Evolutionary conservation across 2,888 invertebrate genomes (phyloP).

Genomic region (Idaea straminata): DNA sequence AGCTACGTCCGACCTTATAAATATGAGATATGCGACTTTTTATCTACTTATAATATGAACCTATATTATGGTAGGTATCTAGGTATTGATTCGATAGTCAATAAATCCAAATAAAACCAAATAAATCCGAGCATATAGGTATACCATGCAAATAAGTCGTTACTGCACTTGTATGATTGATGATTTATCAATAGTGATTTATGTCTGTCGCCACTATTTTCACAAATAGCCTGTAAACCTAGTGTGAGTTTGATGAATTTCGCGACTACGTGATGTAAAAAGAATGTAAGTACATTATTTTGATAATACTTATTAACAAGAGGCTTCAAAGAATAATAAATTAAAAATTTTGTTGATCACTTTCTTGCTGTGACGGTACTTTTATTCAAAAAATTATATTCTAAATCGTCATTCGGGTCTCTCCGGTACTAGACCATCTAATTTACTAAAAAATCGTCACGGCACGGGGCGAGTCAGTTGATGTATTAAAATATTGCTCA

Average conservation of each 20-base stretch:
- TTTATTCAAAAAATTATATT: too few relatives aligned
- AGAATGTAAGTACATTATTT: neutral
- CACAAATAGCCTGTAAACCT: neutral
- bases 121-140: neutral
- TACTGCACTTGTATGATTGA: conserved; percentile 5
- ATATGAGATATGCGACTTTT: neutral
- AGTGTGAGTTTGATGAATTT: neutral
- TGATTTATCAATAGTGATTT: conserved; percentile 11
- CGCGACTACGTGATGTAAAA: neutral
- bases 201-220: neutral
- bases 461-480: too few relatives aligned
- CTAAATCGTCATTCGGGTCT: too few relatives aligned
- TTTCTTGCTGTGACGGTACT: too few relatives aligned
- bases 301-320: too few relatives aligned
- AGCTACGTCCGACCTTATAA: neutral
- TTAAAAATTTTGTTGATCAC: too few relatives aligned
- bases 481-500: too few relatives aligned
- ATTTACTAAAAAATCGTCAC: too few relatives aligned
- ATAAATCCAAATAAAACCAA: neutral
- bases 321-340: too few relatives aligned
- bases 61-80: neutral
- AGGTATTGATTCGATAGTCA: neutral
- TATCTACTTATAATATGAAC: too few relatives aligned
- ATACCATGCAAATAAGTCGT: neutral
- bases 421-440: too few relatives aligned